Base-by-base conservation (phyloP, 2,888 invertebrate species). In the Eudemis profundana region DNA sequence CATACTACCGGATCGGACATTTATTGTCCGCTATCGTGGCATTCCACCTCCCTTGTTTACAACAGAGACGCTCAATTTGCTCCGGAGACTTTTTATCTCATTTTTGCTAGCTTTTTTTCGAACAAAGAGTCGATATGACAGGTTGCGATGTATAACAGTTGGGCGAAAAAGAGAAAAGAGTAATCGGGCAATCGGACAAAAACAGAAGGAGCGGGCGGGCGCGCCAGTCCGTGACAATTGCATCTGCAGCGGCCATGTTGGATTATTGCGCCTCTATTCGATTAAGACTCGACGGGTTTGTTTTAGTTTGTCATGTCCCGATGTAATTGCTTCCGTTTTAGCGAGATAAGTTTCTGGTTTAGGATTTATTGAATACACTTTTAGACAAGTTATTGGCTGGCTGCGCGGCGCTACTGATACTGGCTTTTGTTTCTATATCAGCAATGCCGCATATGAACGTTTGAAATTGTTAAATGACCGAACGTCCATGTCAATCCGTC, bases 1-100 rank as follows among this genome's bases (percentile, higher is more conserved):
- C 83, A 78, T 76, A 83, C 85, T 85, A 84, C 86, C 83, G 83
- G 78, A 86, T 90, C 89, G 86, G 90, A 89, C 89, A 85, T 87
- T 90, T 89, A 91, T 91, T 92, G 90, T 90, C 78, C 83, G 84
- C 84, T 91, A 92, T 92, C 92, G 85, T 81, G 76, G 82, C 84
- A 84, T 92, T 92, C 90, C 91, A 90, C 87, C 86, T 89, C 89
- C 82, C 84, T 90, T 91, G 90, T 90, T 92, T 86, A 86, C 83
- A 90, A 91, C 89, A 89, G 87, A 90, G 88, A 89, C 89, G 86
- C 83, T 87, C 90, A 92, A 92, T 90, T 92, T 91, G 90, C 90
- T 89, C 85, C 81, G 79, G 85, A 86, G 82, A 86, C 85, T 88
- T 90, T 90, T 89, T 90, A 89, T 89, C 87, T 78, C 73, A 62